phyloP scores from a whole-genome alignment of 1,140 invertebrate species.

The Pseudomyrmex dendroicus region DNA sequence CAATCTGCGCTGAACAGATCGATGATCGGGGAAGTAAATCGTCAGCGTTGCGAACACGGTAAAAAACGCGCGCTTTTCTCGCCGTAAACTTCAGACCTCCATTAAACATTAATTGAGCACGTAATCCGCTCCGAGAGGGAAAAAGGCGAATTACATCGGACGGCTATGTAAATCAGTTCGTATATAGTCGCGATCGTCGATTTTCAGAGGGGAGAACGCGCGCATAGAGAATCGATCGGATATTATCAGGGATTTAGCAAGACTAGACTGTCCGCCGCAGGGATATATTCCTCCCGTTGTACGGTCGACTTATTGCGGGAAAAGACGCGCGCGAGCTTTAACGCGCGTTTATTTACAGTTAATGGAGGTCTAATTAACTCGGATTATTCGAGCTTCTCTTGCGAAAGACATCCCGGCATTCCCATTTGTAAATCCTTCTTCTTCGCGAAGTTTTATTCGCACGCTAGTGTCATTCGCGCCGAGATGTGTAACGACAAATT shows the following conservation, averaged over 20 bases:
- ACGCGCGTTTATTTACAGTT: constrained; percentile 52
- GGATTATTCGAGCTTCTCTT: constrained; percentile 38
- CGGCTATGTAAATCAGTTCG: constrained; percentile 37
- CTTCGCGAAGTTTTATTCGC: constrained; percentile 34
- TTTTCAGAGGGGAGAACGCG: constrained; percentile 10
- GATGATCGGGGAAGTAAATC: constrained; percentile 12
- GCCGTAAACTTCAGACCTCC: constrained; percentile 24
- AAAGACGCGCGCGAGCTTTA: constrained; percentile 29
- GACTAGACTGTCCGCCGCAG: constrained; percentile 35
- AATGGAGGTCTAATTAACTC: constrained; percentile 61
- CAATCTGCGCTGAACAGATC: background rate
- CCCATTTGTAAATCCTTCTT: constrained; percentile 26
- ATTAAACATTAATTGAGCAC: constrained; percentile 48
- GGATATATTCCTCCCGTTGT: constrained; percentile 8
- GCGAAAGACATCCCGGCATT: background rate
- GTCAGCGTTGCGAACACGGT: background rate
- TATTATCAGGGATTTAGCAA: constrained; percentile 52
- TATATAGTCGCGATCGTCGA: constrained; percentile 39
- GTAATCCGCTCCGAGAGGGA: constrained; percentile 14
- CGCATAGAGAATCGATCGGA: constrained; percentile 42
- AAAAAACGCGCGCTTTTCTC: background rate
- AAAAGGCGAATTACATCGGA: constrained; percentile 47
- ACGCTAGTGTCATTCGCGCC: constrained; percentile 29
- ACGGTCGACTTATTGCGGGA: constrained; percentile 49
- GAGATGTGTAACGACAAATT: constrained; percentile 53